Base-by-base conservation (phyloP, 2,113 vertebrate species). In the Pelmatolapia mariae region DNA sequence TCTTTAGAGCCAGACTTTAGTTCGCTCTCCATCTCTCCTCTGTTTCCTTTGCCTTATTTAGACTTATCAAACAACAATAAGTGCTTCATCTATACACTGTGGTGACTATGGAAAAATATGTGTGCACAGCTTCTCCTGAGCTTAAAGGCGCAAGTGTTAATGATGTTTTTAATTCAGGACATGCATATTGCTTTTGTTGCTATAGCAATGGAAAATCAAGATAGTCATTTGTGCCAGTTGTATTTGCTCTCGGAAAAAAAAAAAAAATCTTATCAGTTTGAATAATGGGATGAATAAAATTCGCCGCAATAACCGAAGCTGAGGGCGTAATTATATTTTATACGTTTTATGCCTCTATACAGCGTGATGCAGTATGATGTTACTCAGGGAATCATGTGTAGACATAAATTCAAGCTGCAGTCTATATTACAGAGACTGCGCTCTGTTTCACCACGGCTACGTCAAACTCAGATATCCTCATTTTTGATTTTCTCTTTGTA, bases 141-240 rank as follows among this genome's bases (percentile, higher is more conserved):
- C 87, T 87, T 82, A 87, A 95, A 91, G 59, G 82, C 90, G 83
- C 85, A 89, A 89, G 80, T 93, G 86, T 86, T 95, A 93, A 94
- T 95, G 88, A 91, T 90, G 91, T 94, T 95, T 93, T 94, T 93
- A 91, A 94, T 95, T 94, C 82, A 88, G 19, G 66, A 84, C 88
- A 85, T 86, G 31, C 79, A 90, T 88, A 87, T 92, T 91, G 83
- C 83, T 87, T 87, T 89, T 91, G 89, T 92, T 94, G 84, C 89
- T 90, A 82, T 88, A 88, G 90, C 53, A 53, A 92, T 91, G 80
- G 81, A 82, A 85, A 92, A 93, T 93, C 88, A 92, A 93, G 89
- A 92, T 94, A 86, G 82, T 78, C 56, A 84, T 89, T 90, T 81
- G 53, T 5, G 61, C 4, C 40, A 52, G 84, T 90, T 89, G 78